A percentile compares a stretch with the other conserved stretches of the same genome.
Evolutionary conservation across 35 echinoderm and acorn worm genomes (phyloP).

Genomic region (Apostichopus parvimensis): DNA sequence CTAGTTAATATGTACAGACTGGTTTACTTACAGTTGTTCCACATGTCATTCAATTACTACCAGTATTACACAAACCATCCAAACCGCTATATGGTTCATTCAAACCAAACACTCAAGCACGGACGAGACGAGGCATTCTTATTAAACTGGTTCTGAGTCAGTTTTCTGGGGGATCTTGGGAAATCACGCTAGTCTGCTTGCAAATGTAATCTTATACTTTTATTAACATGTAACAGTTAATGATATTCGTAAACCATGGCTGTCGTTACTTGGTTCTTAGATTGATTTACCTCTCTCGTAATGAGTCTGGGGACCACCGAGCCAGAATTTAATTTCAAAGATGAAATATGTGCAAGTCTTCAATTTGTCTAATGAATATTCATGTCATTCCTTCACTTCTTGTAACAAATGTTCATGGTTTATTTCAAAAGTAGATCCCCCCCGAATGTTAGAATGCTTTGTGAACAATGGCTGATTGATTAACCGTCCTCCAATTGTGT

Average conservation of each 20-base stretch:
- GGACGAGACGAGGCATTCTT: background rate
- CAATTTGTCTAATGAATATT: background rate
- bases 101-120: no score
- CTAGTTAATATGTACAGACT: no score
- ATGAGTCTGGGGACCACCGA: slow-evolving; percentile 35
- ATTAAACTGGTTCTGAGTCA: background rate
- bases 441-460: no score
- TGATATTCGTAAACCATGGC: background rate
- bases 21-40: no score
- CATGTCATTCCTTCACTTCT: no score
- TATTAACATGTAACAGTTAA: slow-evolving; percentile 42
- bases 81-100: no score
- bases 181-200: background rate
- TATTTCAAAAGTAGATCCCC: no score
- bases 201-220: slow-evolving; percentile 34
- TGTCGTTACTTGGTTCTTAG: background rate
- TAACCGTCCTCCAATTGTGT: no score
- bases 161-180: slow-evolving; percentile 9
- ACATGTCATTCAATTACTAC: no score
- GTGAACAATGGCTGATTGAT: no score
- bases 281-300: background rate
- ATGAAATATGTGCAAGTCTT: slow-evolving; percentile 8
- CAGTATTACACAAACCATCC: no score
- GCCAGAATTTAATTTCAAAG: slow-evolving; percentile 9
- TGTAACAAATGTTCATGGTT: no score